Percentiles rank a stretch among this genome's conserved stretches.
phyloP scores from a whole-genome alignment of 2,113 vertebrate genomes.

The Rhineura floridana region DNA sequence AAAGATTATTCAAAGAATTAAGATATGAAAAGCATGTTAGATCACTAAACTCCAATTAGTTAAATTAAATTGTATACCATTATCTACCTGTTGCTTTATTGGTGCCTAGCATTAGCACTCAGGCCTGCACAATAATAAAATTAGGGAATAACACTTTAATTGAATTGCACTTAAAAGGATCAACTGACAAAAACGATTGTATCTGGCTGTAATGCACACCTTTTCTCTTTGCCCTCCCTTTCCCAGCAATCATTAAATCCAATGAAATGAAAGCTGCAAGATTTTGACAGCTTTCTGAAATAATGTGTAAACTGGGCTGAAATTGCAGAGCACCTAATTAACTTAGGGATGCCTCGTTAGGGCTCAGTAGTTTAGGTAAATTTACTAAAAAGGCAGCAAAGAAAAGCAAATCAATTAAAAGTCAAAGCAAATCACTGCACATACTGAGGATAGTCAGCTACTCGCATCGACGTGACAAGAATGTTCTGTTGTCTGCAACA shows the following conservation, averaged over 20 bases:
- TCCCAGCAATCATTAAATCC: constrained; percentile 90
- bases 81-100: constrained; percentile 87
- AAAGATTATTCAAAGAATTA: constrained; percentile 94
- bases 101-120: constrained; percentile 84
- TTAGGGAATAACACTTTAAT: constrained; percentile 96
- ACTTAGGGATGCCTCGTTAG: constrained; percentile 87
- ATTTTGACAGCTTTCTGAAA: constrained; percentile 89
- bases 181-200: constrained; percentile 96
- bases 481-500: constrained; percentile 71
- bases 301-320: constrained; percentile 83
- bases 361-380: constrained; percentile 78
- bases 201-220: constrained; percentile 89
- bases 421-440: constrained; percentile 86
- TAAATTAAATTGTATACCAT: constrained; percentile 96
- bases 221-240: constrained; percentile 47
- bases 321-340: constrained; percentile 85
- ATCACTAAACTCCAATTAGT: constrained; percentile 94
- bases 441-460: constrained; percentile 81
- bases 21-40: constrained; percentile 94
- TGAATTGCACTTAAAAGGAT: constrained; percentile 99
- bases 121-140: constrained; percentile 89
- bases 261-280: constrained; percentile 88
- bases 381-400: constrained; percentile 48
- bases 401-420: constrained; percentile 46
- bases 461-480: constrained; percentile 79